A percentile compares a stretch with the other conserved stretches of the same genome.
Evolutionary conservation across 1,140 invertebrate species (phyloP).

Genomic region (Drosophila chauvacae): DNA sequence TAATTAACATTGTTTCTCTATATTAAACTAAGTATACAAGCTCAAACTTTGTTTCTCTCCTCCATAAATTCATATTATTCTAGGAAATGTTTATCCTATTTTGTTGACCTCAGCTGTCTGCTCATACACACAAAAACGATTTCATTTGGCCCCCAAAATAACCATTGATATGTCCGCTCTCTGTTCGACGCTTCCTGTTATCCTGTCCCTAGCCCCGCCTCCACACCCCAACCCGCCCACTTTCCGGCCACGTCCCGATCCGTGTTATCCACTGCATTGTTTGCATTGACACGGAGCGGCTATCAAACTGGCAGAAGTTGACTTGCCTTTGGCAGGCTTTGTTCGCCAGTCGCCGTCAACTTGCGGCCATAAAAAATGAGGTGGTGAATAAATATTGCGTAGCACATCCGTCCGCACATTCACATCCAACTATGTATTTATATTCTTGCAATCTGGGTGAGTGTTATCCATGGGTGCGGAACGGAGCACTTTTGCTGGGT

Average conservation of each 20-base stretch:
- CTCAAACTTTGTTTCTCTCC: background rate
- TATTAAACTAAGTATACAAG: background rate
- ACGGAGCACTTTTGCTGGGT: background rate
- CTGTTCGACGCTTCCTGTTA: conserved; percentile 35
- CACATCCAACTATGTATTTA: conserved; percentile 18
- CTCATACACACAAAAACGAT: conserved; percentile 59
- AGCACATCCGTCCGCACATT: conserved; percentile 28
- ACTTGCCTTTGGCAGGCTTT: conserved; percentile 61
- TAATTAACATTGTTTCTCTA: background rate
- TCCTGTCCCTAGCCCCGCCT: conserved; percentile 6
- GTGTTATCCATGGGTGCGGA: background rate
- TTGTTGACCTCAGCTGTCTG: background rate
- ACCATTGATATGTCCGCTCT: conserved; percentile 69
- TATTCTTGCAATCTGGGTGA: conserved; percentile 20
- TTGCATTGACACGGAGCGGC: conserved; percentile 72
- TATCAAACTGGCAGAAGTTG: conserved; percentile 65
- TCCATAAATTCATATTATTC: background rate
- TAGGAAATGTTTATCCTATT: background rate
- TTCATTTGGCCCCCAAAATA: conserved; percentile 74
- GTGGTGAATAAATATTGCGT: conserved; percentile 70
- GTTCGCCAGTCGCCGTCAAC: conserved; percentile 47
- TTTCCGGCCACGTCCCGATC: conserved; percentile 5
- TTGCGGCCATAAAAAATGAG: conserved; percentile 61
- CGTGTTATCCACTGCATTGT: conserved; percentile 51
- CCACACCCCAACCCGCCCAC: background rate